Percentiles rank a stretch among this genome's conserved stretches.
Evolutionary conservation across 2,113 vertebrate species (phyloP).

Genomic region (Mustelus asterias): DNA sequence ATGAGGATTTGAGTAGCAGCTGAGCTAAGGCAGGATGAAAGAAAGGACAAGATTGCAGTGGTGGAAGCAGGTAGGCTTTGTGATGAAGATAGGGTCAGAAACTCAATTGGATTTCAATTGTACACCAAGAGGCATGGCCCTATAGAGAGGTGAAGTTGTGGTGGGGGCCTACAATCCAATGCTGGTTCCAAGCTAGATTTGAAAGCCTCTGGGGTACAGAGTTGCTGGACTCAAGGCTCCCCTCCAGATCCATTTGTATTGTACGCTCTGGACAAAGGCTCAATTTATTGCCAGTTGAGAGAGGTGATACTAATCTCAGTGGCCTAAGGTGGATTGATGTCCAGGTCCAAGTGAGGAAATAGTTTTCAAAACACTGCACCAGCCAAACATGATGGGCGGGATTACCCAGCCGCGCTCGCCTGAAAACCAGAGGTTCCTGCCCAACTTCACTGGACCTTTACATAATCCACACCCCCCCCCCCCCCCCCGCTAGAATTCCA

Average conservation of each 20-base stretch:
- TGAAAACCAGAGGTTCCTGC: too few relatives aligned
- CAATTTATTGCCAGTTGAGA: background rate
- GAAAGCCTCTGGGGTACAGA: background rate
- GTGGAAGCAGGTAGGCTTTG: background rate
- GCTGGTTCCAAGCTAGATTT: background rate
- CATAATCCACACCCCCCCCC: too few relatives aligned
- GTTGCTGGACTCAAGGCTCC: background rate
- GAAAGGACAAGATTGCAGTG: background rate
- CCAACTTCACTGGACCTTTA: too few relatives aligned
- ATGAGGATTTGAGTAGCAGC: background rate
- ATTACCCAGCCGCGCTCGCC: too few relatives aligned
- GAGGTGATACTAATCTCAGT: background rate
- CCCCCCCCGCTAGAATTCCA: too few relatives aligned
- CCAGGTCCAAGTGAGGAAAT: background rate
- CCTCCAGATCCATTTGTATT: background rate
- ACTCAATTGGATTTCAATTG: background rate
- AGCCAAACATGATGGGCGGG: background rate
- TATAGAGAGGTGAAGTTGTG: background rate
- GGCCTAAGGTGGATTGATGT: background rate
- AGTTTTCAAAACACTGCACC: background rate
- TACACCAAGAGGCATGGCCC: background rate
- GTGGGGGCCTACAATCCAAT: background rate
- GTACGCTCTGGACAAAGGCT: background rate
- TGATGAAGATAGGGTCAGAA: background rate
- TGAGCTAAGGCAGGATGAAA: background rate